Base-by-base conservation (phyloP, 2,113 vertebrate genomes). In the Brienomyrus brachyistius region DNA sequence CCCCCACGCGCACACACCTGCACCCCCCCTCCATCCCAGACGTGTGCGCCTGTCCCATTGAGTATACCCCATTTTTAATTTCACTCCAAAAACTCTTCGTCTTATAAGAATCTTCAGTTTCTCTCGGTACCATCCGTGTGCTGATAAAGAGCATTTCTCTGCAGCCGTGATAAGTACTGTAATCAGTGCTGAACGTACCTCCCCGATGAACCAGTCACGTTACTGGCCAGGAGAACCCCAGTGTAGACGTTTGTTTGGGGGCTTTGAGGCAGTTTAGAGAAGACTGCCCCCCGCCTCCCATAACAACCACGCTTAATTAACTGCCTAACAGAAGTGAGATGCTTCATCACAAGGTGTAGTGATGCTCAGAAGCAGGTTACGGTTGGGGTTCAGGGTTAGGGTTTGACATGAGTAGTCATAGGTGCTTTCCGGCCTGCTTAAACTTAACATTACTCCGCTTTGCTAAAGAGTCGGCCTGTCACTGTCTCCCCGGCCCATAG, bases 41-140 rank as follows among this genome's bases (percentile, higher is more conserved):
- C 27, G 89, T 31, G 89, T 87, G 89, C 89, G 66, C 84, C 89
- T 6, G 50, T 51, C 47, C 43, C 52, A 27, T 90, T 90, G 80
- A 90, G 90, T 90, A 90, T 88, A 90, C 19, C 80, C 87, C 82
- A 88, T 90, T 90, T 80, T 80, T 83, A 27, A 74, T 27, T 90
- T 90, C 51, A 52, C 4, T 52, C 2, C 5, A 13, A 59, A 31
- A 31, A 11, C 27, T 70, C 62, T 70, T 13, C 62, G n/a, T 31
- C 62, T 70, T 70, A 13, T 27, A 1, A 70, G 62, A 21, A 89
- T 84, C 45, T 84, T 48, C 8, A 21, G 23, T 84, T 84, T 84
- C 82, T 23, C 17, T 85, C 3, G 7, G 45, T 77, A 19, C 62
- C 85, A 74, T 35, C 13, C 7, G 50, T 90, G 89, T 87, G 89